Base-by-base conservation (phyloP, 53 echinoderm and acorn worm species). In the Echinarachnius parma region DNA sequence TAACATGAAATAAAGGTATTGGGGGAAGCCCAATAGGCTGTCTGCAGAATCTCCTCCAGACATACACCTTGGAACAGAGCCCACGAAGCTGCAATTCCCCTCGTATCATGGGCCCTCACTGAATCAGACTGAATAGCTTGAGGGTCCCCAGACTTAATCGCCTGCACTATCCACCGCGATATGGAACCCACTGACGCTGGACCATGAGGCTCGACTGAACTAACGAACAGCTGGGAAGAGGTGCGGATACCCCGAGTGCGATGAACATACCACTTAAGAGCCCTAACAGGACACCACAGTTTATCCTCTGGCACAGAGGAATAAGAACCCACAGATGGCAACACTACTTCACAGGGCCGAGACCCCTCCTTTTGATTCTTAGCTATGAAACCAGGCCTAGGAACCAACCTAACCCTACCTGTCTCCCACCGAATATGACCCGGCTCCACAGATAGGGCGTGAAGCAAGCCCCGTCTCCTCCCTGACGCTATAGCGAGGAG, bases 51-150 rank as follows among this genome's bases (percentile, higher is more conserved):
- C 9, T 77, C 77, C 14, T 64, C 60, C 28, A 83, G 18, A 23
- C 66, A 26, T 34, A 76, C 66, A 9, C 83, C 77, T 15, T 60
- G 83, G 28, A 77, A 83, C 21, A 67, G 57, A 33, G 77, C 77
- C 77, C 83, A 83, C 21, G 77, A 83, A 11, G 82, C 44, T 21
- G 82, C 28, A 28, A 56, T 42, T 9, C 64, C 49, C 56, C 82
- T 25, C 11, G 76, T 65, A 16, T 75, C 55, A 29, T 82, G 76
- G 14, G 76, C 76, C 45, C 66, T 19, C 14, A 65, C n/a, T 2
- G 3, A 4, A 13, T 14, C 3, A 3, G 48, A 65, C 9, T 16
- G 14, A 16, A 65, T 7, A 3, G 48, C 46, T 3, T 25, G 16
- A 3, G 0, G 15, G 9, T 29, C 66, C 10, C 66, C 46, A 1